Conservation (phyloP, 2,113 vertebrate species). For the Rynchops niger region DNA sequence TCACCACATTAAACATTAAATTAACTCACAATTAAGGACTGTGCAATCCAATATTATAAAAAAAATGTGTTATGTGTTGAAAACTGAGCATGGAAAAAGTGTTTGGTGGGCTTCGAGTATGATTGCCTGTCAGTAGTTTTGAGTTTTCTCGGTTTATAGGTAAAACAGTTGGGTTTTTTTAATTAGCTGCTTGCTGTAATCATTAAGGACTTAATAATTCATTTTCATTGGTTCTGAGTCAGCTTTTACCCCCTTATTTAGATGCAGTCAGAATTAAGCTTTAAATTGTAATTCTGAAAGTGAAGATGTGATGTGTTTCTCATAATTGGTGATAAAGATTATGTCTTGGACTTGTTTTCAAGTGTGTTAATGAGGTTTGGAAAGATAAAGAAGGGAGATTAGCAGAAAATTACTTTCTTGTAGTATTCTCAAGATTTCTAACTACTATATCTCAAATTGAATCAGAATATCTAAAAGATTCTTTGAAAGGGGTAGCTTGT, state of each 20-base stretch:
- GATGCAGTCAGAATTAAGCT: neutral
- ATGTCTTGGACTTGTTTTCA: neutral
- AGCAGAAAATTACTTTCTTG: neutral
- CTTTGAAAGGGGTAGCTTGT: neutral
- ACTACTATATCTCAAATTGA: neutral
- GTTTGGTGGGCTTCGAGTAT: neutral
- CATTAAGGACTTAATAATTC: neutral
- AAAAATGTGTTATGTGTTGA: neutral
- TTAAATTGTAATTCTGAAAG: neutral
- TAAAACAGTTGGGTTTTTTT: neutral
- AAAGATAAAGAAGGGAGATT: neutral
- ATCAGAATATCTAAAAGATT: neutral
- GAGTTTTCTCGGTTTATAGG: neutral
- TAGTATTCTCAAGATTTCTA: neutral
- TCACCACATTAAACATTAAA: neutral
- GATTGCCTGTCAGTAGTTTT: neutral
- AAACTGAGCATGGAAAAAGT: neutral
- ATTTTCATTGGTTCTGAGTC: neutral
- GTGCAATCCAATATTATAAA: neutral
- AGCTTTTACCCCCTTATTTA: neutral
- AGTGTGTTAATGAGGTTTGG: neutral
- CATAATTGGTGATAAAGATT: neutral
- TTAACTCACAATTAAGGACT: neutral
- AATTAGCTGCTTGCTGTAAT: neutral
- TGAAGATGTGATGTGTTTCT: neutral